These are phyloP conservation scores for Pterostichus niger DNA, from an alignment of 2,888 invertebrate genomes.

Conservation along the genomic window DNA sequence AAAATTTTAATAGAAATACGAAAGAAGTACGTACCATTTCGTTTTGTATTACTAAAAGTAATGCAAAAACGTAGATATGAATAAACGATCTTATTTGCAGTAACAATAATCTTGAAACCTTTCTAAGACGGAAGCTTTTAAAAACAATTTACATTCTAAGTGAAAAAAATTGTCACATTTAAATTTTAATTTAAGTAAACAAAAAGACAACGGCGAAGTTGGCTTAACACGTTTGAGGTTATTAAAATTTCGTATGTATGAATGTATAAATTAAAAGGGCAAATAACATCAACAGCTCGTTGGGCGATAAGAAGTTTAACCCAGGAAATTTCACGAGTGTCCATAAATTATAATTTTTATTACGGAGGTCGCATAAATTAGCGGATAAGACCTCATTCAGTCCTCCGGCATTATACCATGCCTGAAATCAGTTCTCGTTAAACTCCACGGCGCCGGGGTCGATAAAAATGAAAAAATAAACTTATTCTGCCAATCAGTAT, in stretches of 20 bases:
- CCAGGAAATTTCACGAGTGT: conserved; percentile 63
- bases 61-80: neutral
- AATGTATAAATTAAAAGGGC: conserved; percentile 64
- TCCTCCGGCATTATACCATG: conserved; percentile 31
- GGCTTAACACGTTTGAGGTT: conserved; percentile 41
- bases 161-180: conserved; percentile 15
- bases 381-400: conserved; percentile 63
- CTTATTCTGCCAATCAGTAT: too few species aligned
- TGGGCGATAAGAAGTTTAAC: conserved; percentile 63
- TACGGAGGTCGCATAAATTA: conserved; percentile 66
- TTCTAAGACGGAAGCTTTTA: conserved; percentile 8
- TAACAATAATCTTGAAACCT: conserved; percentile 34
- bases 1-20: too few species aligned
- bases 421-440: conserved; percentile 55
- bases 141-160: conserved; percentile 12
- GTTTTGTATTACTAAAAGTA: neutral
- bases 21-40: neutral
- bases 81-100: conserved; percentile 16
- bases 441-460: conserved; percentile 6
- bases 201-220: conserved; percentile 35
- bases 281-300: conserved; percentile 66
- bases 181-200: conserved; percentile 37
- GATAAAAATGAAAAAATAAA: conserved; percentile 5
- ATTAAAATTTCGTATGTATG: conserved; percentile 63
- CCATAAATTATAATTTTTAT: conserved; percentile 67